Conservation (phyloP, 2,797 vertebrate genomes). For the Aselliscus stoliczkanus region DNA sequence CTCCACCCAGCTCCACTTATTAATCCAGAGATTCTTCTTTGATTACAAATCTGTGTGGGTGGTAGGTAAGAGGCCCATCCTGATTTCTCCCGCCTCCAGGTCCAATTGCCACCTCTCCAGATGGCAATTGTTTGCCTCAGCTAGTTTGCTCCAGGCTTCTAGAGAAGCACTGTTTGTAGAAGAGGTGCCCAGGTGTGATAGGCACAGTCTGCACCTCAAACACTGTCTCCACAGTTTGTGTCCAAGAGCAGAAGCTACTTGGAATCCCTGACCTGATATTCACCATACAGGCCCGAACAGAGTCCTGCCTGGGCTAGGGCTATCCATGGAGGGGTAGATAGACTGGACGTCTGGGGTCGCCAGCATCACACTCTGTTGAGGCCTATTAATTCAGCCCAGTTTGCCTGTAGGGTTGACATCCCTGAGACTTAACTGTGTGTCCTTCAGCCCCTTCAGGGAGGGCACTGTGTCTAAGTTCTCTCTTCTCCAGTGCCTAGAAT, state of each 20-base stretch:
- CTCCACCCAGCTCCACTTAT: neutral
- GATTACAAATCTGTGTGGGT: too few species aligned
- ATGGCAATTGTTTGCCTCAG: neutral
- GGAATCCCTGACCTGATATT: neutral
- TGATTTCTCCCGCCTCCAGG: neutral
- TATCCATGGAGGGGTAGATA: fast-evolving
- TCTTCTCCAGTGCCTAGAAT: neutral
- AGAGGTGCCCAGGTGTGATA: neutral
- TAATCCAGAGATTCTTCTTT: neutral
- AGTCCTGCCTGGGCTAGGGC: neutral
- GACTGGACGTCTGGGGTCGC: neutral
- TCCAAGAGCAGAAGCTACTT: neutral
- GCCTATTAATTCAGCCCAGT: neutral
- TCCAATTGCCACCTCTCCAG: neutral
- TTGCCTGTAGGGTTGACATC: neutral
- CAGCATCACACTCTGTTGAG: neutral
- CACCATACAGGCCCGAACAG: neutral
- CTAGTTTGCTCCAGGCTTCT: neutral
- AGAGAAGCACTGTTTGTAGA: neutral
- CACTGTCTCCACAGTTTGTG: neutral
- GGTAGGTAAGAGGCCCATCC: neutral
- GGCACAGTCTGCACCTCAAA: neutral
- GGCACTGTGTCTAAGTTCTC: neutral
- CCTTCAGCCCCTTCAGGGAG: neutral
- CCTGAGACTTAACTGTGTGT: neutral